These are phyloP conservation scores for Pseudocheirus occidentalis DNA, from an alignment of 2,797 vertebrate species.

Conservation along the genomic window DNA sequence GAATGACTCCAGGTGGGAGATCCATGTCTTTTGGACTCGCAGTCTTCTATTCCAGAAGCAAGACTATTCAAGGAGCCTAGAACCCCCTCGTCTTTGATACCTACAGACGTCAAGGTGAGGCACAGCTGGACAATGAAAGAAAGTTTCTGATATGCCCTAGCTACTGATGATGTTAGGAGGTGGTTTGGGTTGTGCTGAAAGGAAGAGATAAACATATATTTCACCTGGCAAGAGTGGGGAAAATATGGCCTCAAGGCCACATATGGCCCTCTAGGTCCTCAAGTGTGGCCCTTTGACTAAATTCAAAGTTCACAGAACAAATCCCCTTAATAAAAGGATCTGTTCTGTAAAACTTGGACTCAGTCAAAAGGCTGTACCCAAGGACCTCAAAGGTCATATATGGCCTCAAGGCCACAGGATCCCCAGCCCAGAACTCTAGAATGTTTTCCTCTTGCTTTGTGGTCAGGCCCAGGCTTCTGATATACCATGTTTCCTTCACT, in stretches of 20 bases:
- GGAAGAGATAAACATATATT: background rate
- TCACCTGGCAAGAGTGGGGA: background rate
- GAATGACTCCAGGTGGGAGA: background rate
- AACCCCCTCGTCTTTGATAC: background rate
- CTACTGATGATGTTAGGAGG: fast-evolving
- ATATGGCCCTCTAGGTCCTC: too few relatives aligned
- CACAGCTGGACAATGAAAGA: fast-evolving
- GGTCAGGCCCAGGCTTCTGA: fast-evolving
- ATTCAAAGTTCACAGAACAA: too few relatives aligned
- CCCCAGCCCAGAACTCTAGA: too few relatives aligned
- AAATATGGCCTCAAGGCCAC: too few relatives aligned
- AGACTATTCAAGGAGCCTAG: fast-evolving
- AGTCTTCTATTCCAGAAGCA: background rate
- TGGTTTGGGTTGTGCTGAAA: background rate
- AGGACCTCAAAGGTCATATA: too few relatives aligned
- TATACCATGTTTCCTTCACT: fast-evolving
- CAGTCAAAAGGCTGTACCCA: too few relatives aligned
- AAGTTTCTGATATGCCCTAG: fast-evolving
- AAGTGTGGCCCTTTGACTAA: too few relatives aligned
- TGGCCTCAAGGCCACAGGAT: too few relatives aligned
- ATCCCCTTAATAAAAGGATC: too few relatives aligned
- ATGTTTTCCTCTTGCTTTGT: fast-evolving
- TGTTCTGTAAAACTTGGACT: too few relatives aligned
- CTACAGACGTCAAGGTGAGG: background rate
- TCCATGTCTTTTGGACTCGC: background rate